phyloP scores from a whole-genome alignment of 2,113 vertebrate genomes.

The Perca flavescens region DNA sequence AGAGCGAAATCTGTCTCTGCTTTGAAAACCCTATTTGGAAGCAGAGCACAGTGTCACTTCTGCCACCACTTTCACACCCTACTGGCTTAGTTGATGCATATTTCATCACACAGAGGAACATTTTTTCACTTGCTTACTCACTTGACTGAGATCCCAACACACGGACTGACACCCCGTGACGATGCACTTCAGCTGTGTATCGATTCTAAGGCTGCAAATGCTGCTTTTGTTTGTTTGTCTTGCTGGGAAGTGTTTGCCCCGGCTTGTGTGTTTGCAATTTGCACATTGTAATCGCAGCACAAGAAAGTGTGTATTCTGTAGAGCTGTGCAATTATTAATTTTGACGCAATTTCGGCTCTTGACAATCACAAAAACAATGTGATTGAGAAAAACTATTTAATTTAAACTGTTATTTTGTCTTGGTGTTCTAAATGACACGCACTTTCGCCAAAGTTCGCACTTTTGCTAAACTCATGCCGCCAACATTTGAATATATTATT shows the following conservation, averaged over 20 bases:
- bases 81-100: slow-evolving; percentile 26
- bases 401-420: too few species aligned
- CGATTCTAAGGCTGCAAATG: background rate
- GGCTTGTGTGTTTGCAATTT: slow-evolving; percentile 2
- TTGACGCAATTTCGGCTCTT: too few species aligned
- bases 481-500: too few species aligned
- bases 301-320: background rate
- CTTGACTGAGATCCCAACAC: slow-evolving; percentile 15
- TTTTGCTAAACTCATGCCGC: too few species aligned
- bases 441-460: too few species aligned
- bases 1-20: background rate
- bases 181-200: background rate
- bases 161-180: slow-evolving; percentile 1
- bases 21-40: slow-evolving; percentile 12
- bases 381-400: too few species aligned
- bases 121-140: slow-evolving; percentile 31
- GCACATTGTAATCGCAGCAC: background rate
- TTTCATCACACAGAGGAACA: slow-evolving; percentile 45
- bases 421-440: too few species aligned
- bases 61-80: slow-evolving; percentile 40
- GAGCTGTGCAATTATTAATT: too few species aligned
- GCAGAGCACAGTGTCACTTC: slow-evolving; percentile 34
- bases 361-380: too few species aligned
- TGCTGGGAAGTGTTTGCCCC: background rate
- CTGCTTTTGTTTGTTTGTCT: background rate